Evolutionary conservation across 2,797 vertebrate species (phyloP), one percentile per base, ranked within the genome.

Genomic region (Leptoclinus maculatus): DNA sequence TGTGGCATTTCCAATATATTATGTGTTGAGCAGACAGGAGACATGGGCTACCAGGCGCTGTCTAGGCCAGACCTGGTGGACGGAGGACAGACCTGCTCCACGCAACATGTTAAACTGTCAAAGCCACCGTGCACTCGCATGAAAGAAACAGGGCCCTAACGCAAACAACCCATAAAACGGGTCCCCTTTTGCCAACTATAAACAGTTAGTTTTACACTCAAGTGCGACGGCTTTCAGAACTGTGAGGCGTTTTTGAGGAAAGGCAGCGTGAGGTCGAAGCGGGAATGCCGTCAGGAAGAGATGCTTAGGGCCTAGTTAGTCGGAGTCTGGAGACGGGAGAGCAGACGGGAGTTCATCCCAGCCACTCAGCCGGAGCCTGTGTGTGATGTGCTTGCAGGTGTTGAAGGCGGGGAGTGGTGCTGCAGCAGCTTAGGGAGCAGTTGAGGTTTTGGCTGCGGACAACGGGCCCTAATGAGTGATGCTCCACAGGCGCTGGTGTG

Each of bases 361-460:
- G 67, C 69, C 45, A 27, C 79, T 66, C 64, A 11, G 53, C 25
- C 23, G 19, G 78, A 83, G 83, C 78, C 73, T 72, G 68, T 64
- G 80, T 88, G 84, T 88, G 78, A 76, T 83, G 76, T 75, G 86
- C 82, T 64, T 82, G 84, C 91, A 92, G 91, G 92, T 91, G 90
- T 91, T 91, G 92, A 90, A 89, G 88, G 71, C 7, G 41, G 80
- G 74, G 86, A 89, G 90, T 67, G 80, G 70, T 79, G 71, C 59
- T 68, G 66, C 66, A 69, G 79, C 10, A 57, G 77, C 81, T 68
- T 27, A 32, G 83, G 80, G 82, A 86, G 85, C 57, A 56, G 66
- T 82, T 82, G 75, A 76, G 77, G 69, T 80, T 76, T 88, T 90
- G 88, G 83, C 86, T 85, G 53, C 4, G 45, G 86, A 76, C 80